Percentiles rank a stretch among this genome's conserved stretches.
These are phyloP conservation scores for Steatocranus sp. DNA, from an alignment of 2,797 vertebrate genomes.

Conservation along the genomic window DNA sequence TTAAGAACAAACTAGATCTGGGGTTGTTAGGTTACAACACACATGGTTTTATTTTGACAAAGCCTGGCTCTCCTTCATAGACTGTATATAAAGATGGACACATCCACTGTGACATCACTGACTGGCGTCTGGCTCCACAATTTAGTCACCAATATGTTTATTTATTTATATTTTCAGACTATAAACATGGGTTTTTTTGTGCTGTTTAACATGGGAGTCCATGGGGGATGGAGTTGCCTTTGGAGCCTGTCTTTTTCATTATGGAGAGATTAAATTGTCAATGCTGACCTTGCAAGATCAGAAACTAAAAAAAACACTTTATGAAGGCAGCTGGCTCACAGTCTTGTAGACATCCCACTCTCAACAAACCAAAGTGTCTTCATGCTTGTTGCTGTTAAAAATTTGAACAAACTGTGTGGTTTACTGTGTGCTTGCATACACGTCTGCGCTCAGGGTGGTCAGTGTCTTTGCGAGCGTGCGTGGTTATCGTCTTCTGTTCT, in stretches of 20 bases:
- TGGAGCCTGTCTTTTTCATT: neutral
- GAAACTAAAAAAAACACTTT: neutral
- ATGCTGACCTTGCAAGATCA: neutral
- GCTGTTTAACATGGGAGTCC: neutral
- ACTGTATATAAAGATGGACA: neutral
- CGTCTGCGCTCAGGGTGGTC: slow-evolving; percentile 29
- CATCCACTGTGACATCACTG: neutral
- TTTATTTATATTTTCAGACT: neutral
- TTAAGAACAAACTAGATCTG: neutral
- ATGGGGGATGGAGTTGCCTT: neutral
- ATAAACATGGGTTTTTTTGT: neutral
- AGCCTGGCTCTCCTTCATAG: neutral
- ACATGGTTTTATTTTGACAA: neutral
- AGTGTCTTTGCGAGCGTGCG: neutral
- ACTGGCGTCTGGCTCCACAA: neutral
- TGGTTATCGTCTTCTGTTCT: neutral
- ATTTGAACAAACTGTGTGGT: neutral
- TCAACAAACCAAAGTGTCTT: neutral
- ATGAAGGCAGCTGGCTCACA: neutral
- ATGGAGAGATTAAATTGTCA: neutral
- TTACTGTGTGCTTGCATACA: neutral
- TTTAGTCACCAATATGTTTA: neutral
- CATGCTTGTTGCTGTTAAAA: neutral
- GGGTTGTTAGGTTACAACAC: neutral
- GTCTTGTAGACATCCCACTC: neutral